phyloP scores from a whole-genome alignment of 2,888 invertebrate genomes.

The Noctua fimbriata region DNA sequence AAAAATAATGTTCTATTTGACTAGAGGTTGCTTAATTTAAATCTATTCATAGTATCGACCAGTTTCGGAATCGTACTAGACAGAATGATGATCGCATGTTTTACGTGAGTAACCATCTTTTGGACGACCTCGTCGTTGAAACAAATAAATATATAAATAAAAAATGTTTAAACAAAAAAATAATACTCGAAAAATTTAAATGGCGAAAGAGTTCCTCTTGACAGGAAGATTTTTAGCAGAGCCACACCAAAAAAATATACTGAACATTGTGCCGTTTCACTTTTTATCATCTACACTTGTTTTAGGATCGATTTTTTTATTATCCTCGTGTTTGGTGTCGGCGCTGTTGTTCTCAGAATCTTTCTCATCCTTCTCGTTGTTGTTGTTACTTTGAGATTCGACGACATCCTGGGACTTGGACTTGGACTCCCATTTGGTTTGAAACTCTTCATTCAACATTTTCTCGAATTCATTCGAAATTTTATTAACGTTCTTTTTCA shows the following conservation, averaged over 20 bases:
- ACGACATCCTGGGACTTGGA: constrained; percentile 75
- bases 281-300: constrained; percentile 76
- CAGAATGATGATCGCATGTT: constrained; percentile 59
- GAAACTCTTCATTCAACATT: constrained; percentile 85
- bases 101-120: constrained; percentile 47
- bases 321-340: constrained; percentile 76
- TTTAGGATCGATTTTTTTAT: constrained; percentile 76
- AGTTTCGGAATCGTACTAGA: constrained; percentile 60
- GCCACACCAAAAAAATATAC: constrained; percentile 54
- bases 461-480: constrained; percentile 87
- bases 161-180: constrained; percentile 76
- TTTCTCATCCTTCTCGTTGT: constrained; percentile 77
- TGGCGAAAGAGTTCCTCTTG: constrained; percentile 63
- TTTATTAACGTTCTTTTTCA: constrained; percentile 87
- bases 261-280: constrained; percentile 61
- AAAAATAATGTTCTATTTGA: constrained; percentile 81
- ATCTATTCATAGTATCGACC: constrained; percentile 69
- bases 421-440: constrained; percentile 81
- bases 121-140: constrained; percentile 65
- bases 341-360: constrained; percentile 70
- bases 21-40: constrained; percentile 80
- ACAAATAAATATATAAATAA: constrained; percentile 77
- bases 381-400: constrained; percentile 69
- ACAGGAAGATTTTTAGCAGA: constrained; percentile 62
- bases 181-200: constrained; percentile 76